Percentiles rank a stretch among this genome's conserved stretches.
Evolutionary conservation across 1,140 invertebrate genomes (phyloP).

Genomic region (Armadillidium nasatum): DNA sequence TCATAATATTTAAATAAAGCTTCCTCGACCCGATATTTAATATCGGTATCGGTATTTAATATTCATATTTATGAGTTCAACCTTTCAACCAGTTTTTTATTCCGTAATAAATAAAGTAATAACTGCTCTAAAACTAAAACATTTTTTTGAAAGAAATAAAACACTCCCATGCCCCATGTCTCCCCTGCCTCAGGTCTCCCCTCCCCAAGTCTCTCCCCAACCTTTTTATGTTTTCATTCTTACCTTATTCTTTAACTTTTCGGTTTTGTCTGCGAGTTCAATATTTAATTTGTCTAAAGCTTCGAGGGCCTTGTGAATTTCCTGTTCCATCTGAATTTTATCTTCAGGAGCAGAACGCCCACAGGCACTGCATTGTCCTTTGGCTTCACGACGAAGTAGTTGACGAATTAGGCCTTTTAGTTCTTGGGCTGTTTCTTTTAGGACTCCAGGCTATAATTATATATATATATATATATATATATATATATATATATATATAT

Average conservation of each 20-base stretch:
- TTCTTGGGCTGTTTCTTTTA: slow-evolving; percentile 52
- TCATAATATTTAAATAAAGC: no score
- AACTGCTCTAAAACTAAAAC: no score
- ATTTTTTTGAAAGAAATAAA: no score
- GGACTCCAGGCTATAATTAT: slow-evolving; percentile 49
- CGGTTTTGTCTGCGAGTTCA: slow-evolving; percentile 55
- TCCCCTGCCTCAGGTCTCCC: no score
- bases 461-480: not conserved
- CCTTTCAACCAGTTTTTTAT: no score
- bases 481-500: slow-evolving; percentile 12
- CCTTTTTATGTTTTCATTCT: not conserved
- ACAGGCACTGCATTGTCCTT: slow-evolving; percentile 61
- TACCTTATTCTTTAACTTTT: slow-evolving; percentile 43
- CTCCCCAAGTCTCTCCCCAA: not conserved
- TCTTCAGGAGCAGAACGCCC: slow-evolving; percentile 60
- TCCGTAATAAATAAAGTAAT: no score
- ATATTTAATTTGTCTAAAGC: slow-evolving; percentile 65
- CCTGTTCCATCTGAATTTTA: slow-evolving; percentile 54
- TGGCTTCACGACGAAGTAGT: slow-evolving; percentile 49
- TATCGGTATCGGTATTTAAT: no score
- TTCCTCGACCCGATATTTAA: no score
- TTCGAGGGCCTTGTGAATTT: slow-evolving; percentile 54
- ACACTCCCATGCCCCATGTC: no score
- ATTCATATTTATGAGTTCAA: no score
- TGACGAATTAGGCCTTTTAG: slow-evolving; percentile 49